Percentiles rank a stretch among this genome's conserved stretches.
Conservation (phyloP, 35 echinoderm and acorn worm genomes). For the Lytechinus pictus region DNA sequence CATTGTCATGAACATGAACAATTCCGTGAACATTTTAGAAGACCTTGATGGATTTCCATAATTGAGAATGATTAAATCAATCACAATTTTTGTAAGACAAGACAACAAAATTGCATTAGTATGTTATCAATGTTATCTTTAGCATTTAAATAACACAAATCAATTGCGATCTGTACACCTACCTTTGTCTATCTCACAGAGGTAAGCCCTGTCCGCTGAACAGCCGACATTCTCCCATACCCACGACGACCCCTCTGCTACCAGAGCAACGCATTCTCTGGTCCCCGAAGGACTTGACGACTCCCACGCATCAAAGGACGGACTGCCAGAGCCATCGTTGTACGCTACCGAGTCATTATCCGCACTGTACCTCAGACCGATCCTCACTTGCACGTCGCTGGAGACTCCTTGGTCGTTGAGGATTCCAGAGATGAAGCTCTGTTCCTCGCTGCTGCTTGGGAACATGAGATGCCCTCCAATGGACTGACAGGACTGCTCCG, state of each 20-base stretch:
- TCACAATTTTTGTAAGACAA: too few relatives aligned
- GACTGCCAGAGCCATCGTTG: constrained; percentile 30
- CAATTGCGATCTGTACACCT: background rate
- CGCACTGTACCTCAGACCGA: constrained; percentile 35
- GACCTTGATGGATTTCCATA: too few relatives aligned
- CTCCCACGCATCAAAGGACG: constrained; percentile 59
- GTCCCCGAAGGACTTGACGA: constrained; percentile 60
- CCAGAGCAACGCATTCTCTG: constrained; percentile 61
- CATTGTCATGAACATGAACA: too few relatives aligned
- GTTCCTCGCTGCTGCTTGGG: constrained; percentile 53
- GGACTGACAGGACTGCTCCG: constrained; percentile 34
- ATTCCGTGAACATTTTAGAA: too few relatives aligned
- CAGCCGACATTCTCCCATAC: constrained; percentile 78
- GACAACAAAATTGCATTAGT: too few relatives aligned
- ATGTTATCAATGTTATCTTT: too few relatives aligned
- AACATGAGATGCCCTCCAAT: constrained; percentile 67
- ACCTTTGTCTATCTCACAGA: constrained; percentile 86
- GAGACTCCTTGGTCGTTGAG: constrained; percentile 41
- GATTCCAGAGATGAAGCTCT: constrained; percentile 46
- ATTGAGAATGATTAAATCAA: too few relatives aligned
- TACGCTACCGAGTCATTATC: constrained; percentile 6
- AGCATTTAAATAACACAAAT: background rate
- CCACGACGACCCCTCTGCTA: constrained; percentile 62
- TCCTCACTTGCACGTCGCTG: constrained; percentile 31
- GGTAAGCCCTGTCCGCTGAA: constrained; percentile 48